Base-by-base conservation (phyloP, 92 coral and sea anemone species). In the Porites rus region DNA sequence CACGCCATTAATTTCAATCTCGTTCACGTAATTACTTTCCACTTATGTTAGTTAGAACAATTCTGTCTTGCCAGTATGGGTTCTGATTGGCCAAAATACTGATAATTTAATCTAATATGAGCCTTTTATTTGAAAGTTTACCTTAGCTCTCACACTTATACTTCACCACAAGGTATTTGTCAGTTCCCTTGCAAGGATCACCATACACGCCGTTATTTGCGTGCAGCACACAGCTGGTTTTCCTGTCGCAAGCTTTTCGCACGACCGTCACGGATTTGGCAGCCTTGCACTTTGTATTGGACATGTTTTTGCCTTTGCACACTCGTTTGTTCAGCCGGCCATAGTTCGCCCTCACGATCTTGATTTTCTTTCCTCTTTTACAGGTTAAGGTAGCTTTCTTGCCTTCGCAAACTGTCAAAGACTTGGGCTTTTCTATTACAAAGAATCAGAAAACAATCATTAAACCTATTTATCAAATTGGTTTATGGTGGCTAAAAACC, bases 121-220 rank as follows among this genome's bases (percentile, higher is more conserved):
- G 18, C 11, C 25, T 60, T 58, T 25, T 5, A 12, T 18, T 2
- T 75, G 38, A 20, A 25, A 28, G 10, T 69, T 81, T 6, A 81
- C 77, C 85, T 74, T 68, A 80, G 51, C 50, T 12, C 28, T 69
- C 67, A 21, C 85, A 81, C 38, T 38, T 80, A 52, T 69, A 80
- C 68, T 68, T 68, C 16, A 80, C 84, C 2, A 24, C 51, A 16
- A 80, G 84, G 12, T 80, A 80, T 54, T 80, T 80, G 20, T 0
- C 0, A 11, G 73, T 12, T 68, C 84, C 84, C 14, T 1, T 5
- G 6, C 84, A 80, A 8, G 84, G 84, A 54, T 80, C 84, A 1
- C 84, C 84, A 56, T 67, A 80, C 66, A 80, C 76, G 18, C 20
- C 25, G 76, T 80, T 80, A 51, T 61, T 80, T 54, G 76, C 76